Conservation (phyloP, 1,140 invertebrate genomes). For the Drosophila eugracilis region DNA sequence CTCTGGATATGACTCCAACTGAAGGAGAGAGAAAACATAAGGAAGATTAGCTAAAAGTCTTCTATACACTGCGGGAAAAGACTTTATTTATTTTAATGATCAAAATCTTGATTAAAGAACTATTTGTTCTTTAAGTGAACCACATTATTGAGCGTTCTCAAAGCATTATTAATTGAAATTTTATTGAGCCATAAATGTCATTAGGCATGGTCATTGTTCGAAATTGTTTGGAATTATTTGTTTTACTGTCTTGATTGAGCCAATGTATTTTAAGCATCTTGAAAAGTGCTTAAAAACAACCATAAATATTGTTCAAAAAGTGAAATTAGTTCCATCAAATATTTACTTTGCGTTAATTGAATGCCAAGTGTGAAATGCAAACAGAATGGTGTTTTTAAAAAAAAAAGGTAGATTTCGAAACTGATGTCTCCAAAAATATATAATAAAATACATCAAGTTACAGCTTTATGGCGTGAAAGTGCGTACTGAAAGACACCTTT, state of each 20-base stretch:
- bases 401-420: not conserved
- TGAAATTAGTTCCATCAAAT: not conserved
- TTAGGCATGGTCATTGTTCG: not conserved
- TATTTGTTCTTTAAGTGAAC: not conserved
- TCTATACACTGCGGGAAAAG: not conserved
- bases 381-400: too few relatives aligned
- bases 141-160: not conserved
- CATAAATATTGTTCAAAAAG: not conserved
- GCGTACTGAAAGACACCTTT: too few relatives aligned
- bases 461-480: too few relatives aligned
- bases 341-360: not conserved
- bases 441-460: too few relatives aligned
- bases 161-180: not conserved
- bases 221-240: not conserved
- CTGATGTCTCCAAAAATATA: too few relatives aligned
- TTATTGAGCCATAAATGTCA: not conserved
- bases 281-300: not conserved
- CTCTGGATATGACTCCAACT: constrained; percentile 75
- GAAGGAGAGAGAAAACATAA: constrained; percentile 15
- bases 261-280: too few relatives aligned
- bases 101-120: not conserved
- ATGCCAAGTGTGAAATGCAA: constrained; percentile 2
- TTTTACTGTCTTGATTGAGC: too few relatives aligned
- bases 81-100: not conserved
- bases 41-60: not conserved